A percentile compares a stretch with the other conserved stretches of the same genome.
Evolutionary conservation across 2,113 vertebrate genomes (phyloP).

Genomic region (Lophotis ruficrista): DNA sequence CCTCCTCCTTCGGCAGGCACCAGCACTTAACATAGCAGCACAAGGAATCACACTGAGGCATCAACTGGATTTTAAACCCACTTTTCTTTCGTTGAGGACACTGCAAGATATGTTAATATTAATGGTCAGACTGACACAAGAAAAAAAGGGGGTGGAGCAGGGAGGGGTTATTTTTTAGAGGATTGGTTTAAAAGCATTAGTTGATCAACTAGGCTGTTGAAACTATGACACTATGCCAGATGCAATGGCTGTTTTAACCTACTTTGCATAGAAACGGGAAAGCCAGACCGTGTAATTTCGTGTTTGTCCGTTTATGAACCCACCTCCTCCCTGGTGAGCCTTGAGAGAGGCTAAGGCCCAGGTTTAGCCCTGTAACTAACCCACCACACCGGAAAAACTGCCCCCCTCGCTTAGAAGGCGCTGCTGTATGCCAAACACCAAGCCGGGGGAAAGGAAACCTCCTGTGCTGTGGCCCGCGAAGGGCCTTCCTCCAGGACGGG

Average conservation of each 20-base stretch:
- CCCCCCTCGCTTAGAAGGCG: accelerated
- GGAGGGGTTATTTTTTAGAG: not conserved
- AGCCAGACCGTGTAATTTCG: no score
- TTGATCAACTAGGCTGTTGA: accelerated
- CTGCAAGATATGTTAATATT: not conserved
- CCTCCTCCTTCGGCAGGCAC: not conserved
- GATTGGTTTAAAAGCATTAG: not conserved
- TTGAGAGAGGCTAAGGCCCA: not conserved
- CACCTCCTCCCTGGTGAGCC: not conserved
- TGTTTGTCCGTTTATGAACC: accelerated
- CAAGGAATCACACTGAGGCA: not conserved
- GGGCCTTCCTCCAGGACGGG: accelerated
- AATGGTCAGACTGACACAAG: accelerated
- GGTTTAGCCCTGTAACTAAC: accelerated
- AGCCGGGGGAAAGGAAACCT: no score
- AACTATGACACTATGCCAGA: accelerated
- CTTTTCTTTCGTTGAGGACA: not conserved
- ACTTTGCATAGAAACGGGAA: not conserved
- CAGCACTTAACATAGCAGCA: not conserved
- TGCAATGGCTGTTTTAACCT: accelerated
- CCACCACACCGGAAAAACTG: accelerated
- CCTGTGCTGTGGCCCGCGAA: not conserved
- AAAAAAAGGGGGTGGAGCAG: no score
- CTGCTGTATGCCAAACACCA: not conserved
- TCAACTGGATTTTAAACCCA: not conserved